Percentiles rank a stretch among this genome's conserved stretches.
Conservation (phyloP, 1,140 invertebrate species). For the Penaeus japonicus region DNA sequence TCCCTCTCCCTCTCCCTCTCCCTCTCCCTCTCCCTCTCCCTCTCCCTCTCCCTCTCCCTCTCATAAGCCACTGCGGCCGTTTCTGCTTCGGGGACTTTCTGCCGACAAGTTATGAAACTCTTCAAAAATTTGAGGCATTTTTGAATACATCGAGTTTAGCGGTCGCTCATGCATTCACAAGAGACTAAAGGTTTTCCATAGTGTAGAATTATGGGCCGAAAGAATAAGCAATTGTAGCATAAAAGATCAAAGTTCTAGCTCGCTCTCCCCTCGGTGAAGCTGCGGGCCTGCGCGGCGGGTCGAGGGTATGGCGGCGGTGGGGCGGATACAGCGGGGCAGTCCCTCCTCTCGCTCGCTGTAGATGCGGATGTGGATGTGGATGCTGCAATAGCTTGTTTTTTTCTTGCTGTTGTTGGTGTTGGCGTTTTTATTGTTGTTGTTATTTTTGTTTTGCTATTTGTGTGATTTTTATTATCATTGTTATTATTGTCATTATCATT, state of each 20-base stretch:
- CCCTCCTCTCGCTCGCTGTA: no score
- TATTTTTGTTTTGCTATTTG: no score
- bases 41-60: neutral
- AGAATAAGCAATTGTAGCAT: constrained; percentile 24
- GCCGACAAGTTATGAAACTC: constrained; percentile 37
- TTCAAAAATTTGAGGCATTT: constrained; percentile 45
- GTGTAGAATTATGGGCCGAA: constrained; percentile 15
- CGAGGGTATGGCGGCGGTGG: neutral
- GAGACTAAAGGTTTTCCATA: constrained; percentile 46
- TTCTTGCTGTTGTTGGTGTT: no score
- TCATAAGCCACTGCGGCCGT: neutral
- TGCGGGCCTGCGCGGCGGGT: neutral
- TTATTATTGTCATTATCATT: no score
- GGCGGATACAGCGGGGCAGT: no score
- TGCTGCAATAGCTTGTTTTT: neutral
- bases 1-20: neutral
- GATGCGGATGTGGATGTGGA: neutral
- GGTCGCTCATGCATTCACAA: constrained; percentile 15
- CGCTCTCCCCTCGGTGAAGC: neutral
- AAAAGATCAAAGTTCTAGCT: neutral
- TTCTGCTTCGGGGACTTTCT: constrained; percentile 35
- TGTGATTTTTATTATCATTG: no score
- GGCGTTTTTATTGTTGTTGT: no score
- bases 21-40: neutral
- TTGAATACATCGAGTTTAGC: constrained; percentile 37